A percentile compares a stretch with the other conserved stretches of the same genome.
phyloP scores from a whole-genome alignment of 92 coral and sea anemone species.

The Siderastrea radians region DNA sequence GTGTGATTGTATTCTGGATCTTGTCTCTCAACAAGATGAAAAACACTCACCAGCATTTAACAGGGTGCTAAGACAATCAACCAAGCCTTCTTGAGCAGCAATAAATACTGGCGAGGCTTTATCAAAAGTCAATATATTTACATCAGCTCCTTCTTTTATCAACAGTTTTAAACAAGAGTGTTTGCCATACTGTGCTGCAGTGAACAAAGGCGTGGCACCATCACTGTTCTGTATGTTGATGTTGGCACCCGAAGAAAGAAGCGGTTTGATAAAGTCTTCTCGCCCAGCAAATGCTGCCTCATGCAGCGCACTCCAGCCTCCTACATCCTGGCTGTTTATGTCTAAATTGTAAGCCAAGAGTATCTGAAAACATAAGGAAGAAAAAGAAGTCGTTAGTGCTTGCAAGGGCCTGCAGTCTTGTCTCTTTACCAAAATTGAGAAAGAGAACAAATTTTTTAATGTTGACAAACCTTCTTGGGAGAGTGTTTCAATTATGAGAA shows the following conservation, averaged over 20 bases:
- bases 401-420: neutral
- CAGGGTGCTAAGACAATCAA: slow-evolving; percentile 57
- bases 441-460: too few relatives aligned
- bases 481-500: too few relatives aligned
- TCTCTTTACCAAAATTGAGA: too few relatives aligned
- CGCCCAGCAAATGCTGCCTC: slow-evolving; percentile 85
- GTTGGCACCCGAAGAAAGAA: slow-evolving; percentile 59
- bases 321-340: slow-evolving; percentile 76
- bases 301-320: slow-evolving; percentile 89
- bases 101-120: slow-evolving; percentile 81
- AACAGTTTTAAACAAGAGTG: slow-evolving; percentile 62
- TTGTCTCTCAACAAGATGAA: neutral
- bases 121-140: slow-evolving; percentile 66
- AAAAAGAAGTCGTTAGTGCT: neutral
- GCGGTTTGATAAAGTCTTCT: slow-evolving; percentile 33
- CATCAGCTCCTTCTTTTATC: slow-evolving; percentile 58
- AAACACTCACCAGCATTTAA: slow-evolving; percentile 68
- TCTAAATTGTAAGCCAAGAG: slow-evolving; percentile 49
- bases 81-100: slow-evolving; percentile 86
- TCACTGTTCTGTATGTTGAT: slow-evolving; percentile 78
- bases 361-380: slow-evolving; percentile 47
- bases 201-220: slow-evolving; percentile 81
- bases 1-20: too few relatives aligned
- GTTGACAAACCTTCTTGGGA: too few relatives aligned
- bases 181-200: slow-evolving; percentile 83